These are phyloP conservation scores for Halichondria panicea DNA, from an alignment of 37 sponge, comb jelly and placozoan genomes.

Conservation along the genomic window DNA sequence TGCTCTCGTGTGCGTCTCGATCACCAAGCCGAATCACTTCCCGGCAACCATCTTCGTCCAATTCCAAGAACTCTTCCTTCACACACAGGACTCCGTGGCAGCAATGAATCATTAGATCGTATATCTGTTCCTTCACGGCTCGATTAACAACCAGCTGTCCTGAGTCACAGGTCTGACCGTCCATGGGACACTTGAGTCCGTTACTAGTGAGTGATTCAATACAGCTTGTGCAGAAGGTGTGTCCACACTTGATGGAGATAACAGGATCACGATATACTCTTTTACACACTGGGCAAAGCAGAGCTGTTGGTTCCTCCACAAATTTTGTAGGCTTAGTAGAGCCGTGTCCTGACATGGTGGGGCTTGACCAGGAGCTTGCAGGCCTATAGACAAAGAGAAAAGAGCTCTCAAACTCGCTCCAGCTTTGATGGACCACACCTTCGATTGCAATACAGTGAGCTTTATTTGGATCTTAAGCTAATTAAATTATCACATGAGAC, in stretches of 20 bases:
- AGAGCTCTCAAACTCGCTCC: too few species aligned
- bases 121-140: conserved; percentile 79
- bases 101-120: conserved; percentile 83
- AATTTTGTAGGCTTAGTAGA: conserved; percentile 74
- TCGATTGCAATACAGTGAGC: too few species aligned
- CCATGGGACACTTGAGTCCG: conserved; percentile 64
- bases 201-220: conserved; percentile 30
- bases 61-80: conserved; percentile 16
- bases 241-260: conserved; percentile 90
- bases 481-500: too few species aligned
- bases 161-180: conserved; percentile 54
- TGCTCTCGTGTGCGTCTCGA: conserved; percentile 69
- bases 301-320: conserved; percentile 59
- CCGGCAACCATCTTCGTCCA: conserved; percentile 67
- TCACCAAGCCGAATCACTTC: conserved; percentile 64
- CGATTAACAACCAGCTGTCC: conserved; percentile 75
- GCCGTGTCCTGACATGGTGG: too few species aligned
- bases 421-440: too few species aligned
- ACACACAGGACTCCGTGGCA: conserved; percentile 56
- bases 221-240: conserved; percentile 89
- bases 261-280: conserved; percentile 76
- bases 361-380: too few species aligned
- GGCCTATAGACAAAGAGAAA: too few species aligned
- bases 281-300: conserved; percentile 77
- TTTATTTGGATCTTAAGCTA: too few species aligned